These are phyloP conservation scores for Nephrocerus scutellatus DNA, from an alignment of 2,888 invertebrate species.

Conservation along the genomic window DNA sequence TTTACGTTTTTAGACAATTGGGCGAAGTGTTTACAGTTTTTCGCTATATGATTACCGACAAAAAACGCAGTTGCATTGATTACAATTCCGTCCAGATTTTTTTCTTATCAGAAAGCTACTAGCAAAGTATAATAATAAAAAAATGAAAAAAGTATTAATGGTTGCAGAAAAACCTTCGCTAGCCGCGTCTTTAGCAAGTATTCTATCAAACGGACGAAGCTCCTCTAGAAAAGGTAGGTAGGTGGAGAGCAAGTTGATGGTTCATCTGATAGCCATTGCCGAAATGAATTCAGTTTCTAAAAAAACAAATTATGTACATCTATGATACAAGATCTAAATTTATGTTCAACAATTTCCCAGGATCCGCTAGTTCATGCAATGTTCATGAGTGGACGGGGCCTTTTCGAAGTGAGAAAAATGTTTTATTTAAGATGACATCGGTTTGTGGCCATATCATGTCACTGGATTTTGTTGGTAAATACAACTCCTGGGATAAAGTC, in stretches of 20 bases:
- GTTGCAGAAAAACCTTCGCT: constrained; percentile 99
- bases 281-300: constrained; percentile 1
- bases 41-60: constrained; percentile 2
- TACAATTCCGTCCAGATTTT: background rate
- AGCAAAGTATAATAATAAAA: constrained; percentile 3
- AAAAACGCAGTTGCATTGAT: background rate
- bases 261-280: background rate
- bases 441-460: constrained; percentile 99
- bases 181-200: constrained; percentile 87
- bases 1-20: too few species aligned
- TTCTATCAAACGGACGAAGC: constrained; percentile 77
- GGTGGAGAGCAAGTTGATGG: constrained; percentile 4
- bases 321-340: constrained; percentile 4
- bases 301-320: constrained; percentile 2
- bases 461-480: constrained; percentile 85
- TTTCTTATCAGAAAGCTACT: background rate
- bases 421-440: constrained; percentile 90
- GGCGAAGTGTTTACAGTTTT: constrained; percentile 19
- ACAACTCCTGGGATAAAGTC: constrained; percentile 96
- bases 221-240: constrained; percentile 33
- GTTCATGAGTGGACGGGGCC: constrained; percentile 90
- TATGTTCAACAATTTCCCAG: constrained; percentile 46
- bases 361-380: constrained; percentile 82
- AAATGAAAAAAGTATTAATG: constrained; percentile 85
- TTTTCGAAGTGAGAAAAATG: constrained; percentile 63